These are phyloP conservation scores for Leptopilina syphax DNA, from an alignment of 2,888 invertebrate genomes.

Conservation along the genomic window DNA sequence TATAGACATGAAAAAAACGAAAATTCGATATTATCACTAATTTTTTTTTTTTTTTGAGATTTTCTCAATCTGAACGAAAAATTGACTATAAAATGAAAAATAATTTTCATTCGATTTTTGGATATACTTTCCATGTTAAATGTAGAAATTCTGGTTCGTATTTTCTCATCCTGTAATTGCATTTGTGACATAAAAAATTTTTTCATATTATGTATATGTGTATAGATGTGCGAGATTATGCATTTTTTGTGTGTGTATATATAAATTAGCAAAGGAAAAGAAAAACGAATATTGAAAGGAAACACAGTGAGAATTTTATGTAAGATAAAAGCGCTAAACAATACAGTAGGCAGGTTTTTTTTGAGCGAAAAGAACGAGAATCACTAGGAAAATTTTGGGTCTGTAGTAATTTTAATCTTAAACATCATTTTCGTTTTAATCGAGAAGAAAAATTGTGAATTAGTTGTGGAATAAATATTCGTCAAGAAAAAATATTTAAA, in stretches of 20 bases:
- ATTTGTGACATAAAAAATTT: constrained; percentile 25
- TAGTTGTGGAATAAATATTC: no score
- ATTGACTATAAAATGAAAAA: neutral
- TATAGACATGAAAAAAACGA: no score
- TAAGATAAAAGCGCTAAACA: constrained; percentile 14
- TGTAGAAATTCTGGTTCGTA: neutral
- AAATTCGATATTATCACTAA: neutral
- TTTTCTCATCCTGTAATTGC: constrained; percentile 25
- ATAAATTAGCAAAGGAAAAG: neutral
- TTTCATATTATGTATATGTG: constrained; percentile 54
- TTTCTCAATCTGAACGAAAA: no score
- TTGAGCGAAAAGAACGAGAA: neutral
- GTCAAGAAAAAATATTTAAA: no score
- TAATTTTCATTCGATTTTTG: neutral
- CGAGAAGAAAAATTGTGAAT: no score
- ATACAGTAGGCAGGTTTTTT: neutral
- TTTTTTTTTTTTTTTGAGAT: no score
- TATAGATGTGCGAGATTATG: constrained; percentile 46
- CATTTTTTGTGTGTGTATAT: neutral
- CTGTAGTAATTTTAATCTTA: no score
- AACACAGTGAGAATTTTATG: constrained; percentile 62
- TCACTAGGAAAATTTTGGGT: neutral
- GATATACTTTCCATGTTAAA: neutral
- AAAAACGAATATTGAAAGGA: constrained; percentile 59
- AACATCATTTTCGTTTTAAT: no score